phyloP scores from a whole-genome alignment of 2,797 vertebrate genomes.

The Spea hammondii region DNA sequence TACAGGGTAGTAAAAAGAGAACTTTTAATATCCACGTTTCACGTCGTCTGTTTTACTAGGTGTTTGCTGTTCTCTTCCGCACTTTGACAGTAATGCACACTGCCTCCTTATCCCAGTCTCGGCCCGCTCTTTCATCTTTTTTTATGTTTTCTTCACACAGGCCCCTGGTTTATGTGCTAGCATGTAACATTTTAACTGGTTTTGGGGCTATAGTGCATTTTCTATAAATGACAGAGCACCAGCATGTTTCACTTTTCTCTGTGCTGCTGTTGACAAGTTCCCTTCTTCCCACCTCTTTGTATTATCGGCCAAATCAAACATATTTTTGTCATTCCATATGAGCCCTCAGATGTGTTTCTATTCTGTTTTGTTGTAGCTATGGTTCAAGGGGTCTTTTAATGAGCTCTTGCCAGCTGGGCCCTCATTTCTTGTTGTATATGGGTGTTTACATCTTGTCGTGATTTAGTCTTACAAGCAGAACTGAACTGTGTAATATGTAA shows the following conservation, averaged over 20 bases:
- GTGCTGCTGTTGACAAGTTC: slow-evolving; percentile 14
- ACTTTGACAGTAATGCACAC: slow-evolving; percentile 47
- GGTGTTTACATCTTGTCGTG: no score
- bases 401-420: background rate
- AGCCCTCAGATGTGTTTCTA: no score
- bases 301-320: background rate
- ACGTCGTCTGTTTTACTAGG: slow-evolving; percentile 50
- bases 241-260: slow-evolving; percentile 23
- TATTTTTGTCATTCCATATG: no score
- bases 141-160: slow-evolving; percentile 36
- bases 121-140: slow-evolving; percentile 42
- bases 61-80: slow-evolving; percentile 50
- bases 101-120: slow-evolving; percentile 33
- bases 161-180: slow-evolving; percentile 31
- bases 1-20: slow-evolving; percentile 35
- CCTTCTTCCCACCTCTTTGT: slow-evolving; percentile 2
- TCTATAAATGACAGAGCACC: slow-evolving; percentile 12
- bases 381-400: background rate
- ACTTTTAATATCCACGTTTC: slow-evolving; percentile 45
- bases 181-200: slow-evolving; percentile 45
- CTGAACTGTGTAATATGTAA: no score
- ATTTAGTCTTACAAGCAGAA: no score
- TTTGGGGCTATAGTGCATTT: slow-evolving; percentile 29
- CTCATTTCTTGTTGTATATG: background rate
- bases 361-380: background rate